Base-by-base conservation (phyloP, 2,888 invertebrate genomes). In the Subacronicta megacephala region DNA sequence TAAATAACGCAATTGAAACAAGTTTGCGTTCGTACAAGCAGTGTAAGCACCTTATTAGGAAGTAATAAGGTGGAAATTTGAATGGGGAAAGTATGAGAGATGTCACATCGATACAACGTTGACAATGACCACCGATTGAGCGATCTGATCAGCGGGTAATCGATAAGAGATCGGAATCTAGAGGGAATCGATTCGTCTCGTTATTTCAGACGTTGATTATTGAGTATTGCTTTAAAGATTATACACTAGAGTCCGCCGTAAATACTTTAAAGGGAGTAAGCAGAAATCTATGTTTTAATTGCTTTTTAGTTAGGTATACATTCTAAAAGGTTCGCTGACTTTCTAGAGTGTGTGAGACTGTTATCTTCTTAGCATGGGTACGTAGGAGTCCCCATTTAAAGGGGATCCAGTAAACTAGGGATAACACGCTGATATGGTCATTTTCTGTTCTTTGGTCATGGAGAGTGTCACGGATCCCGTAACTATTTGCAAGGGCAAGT, bases 51-150 rank as follows among this genome's bases (percentile, higher is more conserved):
- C 63, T 53, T 81, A 66, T n/a, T 3, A 0, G 17, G 7, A 40
- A 5, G 20, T 18, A 37, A 40, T 83, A 84, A 66, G 69, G 78
- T 76, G 49, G 53, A 68, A 59, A 72, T 70, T 83, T 51, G 68
- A 64, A 61, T 82, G 63, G 40, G 23, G 16, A 60, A 68, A 63
- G 53, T 69, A 77, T 74, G 60, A 64, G 53, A 72, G 77, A 75
- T 86, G 88, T 86, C 86, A 78, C 82, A 77, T 80, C 71, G 77
- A 78, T 82, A 80, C 72, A 66, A 63, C 69, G 77, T 83, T 83
- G 87, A 89, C 87, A 88, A 87, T 88, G 83, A 83, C 79, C 83
- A 83, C 78, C 83, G 87, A 88, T 88, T 87, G 89, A 89, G 85
- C 83, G 89, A 87, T 89, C 81, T 78, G 87, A 88, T 87, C 78